phyloP scores from a whole-genome alignment of 1,140 invertebrate species.

The Theocolax elegans region DNA sequence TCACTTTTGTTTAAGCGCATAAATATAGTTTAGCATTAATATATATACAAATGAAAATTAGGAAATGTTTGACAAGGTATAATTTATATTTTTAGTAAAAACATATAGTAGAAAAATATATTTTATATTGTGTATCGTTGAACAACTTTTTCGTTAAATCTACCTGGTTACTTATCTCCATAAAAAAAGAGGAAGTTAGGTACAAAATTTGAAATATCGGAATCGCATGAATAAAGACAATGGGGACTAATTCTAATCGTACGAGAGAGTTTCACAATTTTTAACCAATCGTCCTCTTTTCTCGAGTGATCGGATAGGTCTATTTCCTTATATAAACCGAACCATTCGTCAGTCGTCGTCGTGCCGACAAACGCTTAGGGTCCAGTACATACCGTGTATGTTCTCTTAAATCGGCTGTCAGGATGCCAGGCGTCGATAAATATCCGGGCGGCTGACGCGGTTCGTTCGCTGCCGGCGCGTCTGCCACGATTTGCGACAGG shows the following conservation, averaged over 20 bases:
- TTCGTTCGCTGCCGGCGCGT: neutral
- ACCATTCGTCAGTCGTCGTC: neutral
- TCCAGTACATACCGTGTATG: conserved; percentile 17
- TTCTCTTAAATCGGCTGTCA: conserved; percentile 52
- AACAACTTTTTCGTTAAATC: too few relatives aligned
- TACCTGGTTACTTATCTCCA: too few relatives aligned
- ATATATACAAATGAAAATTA: too few relatives aligned
- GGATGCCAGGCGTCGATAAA: conserved; percentile 55
- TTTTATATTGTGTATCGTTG: too few relatives aligned
- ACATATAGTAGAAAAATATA: too few relatives aligned
- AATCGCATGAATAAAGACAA: conserved; percentile 35
- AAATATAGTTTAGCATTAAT: too few relatives aligned
- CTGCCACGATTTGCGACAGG: conserved; percentile 36
- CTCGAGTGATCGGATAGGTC: neutral
- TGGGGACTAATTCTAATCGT: conserved; percentile 38
- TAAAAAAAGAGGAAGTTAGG: too few relatives aligned
- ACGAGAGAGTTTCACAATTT: conserved; percentile 19
- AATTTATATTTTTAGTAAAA: too few relatives aligned
- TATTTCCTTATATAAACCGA: neutral
- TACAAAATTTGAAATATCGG: conserved; percentile 23
- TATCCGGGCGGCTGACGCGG: conserved; percentile 44
- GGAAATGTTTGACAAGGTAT: too few relatives aligned
- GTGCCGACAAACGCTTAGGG: neutral
- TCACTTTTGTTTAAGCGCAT: too few relatives aligned
- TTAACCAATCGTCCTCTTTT: neutral